phyloP scores from a whole-genome alignment of 2,113 vertebrate genomes.

The Colinus virginianus region DNA sequence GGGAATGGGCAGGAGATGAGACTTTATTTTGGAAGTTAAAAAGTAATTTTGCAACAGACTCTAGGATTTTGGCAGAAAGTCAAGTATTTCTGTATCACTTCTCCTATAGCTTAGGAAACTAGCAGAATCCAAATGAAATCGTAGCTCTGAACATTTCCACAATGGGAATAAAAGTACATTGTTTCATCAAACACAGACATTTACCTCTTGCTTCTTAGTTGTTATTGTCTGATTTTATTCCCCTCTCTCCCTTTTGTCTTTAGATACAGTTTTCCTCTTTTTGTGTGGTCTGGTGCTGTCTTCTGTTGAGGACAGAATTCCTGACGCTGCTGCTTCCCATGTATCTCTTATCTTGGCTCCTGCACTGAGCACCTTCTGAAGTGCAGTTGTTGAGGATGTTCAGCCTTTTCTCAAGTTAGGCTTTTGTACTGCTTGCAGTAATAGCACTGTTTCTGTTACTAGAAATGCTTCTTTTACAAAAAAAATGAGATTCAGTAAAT shows the following conservation, averaged over 20 bases:
- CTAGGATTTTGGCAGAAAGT: not conserved
- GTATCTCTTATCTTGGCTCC: not conserved
- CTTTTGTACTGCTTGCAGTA: not conserved
- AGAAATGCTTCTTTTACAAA: not conserved
- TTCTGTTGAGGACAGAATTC: not conserved
- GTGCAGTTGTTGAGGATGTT: not conserved
- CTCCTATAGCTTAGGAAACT: not conserved
- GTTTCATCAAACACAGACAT: not conserved
- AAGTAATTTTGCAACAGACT: not conserved
- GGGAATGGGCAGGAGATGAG: not conserved
- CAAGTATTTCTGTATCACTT: not conserved
- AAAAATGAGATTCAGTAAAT: not conserved
- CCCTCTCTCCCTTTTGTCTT: not conserved
- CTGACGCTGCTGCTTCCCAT: not conserved
- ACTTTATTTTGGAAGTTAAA: not conserved
- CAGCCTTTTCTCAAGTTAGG: not conserved
- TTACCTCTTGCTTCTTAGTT: not conserved
- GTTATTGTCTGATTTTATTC: not conserved
- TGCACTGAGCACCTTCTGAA: not conserved
- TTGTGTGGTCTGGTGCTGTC: not conserved
- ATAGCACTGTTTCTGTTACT: not conserved
- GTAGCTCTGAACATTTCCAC: conserved; percentile 7
- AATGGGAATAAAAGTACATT: not conserved
- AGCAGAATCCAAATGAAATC: not conserved
- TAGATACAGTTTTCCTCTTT: not conserved